A percentile compares a stretch with the other conserved stretches of the same genome.
These are phyloP conservation scores for Acanthoscelides obtectus DNA, from an alignment of 2,888 invertebrate species.

Conservation along the genomic window DNA sequence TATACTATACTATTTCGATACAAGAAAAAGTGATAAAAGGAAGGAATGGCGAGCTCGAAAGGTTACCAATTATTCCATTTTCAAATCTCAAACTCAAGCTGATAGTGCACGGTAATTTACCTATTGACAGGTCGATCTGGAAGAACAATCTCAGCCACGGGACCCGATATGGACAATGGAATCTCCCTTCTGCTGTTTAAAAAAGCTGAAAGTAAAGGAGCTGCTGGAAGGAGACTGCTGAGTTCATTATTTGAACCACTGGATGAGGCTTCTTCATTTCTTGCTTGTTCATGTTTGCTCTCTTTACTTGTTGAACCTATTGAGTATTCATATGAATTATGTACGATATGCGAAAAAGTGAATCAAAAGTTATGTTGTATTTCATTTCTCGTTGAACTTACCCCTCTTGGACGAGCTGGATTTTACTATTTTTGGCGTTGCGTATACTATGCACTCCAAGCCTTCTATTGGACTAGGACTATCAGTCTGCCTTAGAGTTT, in stretches of 20 bases:
- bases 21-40: no score
- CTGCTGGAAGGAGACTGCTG: conserved; percentile 58
- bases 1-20: no score
- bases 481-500: conserved; percentile 30
- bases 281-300: conserved; percentile 29
- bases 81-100: no score
- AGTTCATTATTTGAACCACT: conserved; percentile 61
- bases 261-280: conserved; percentile 45
- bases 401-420: conserved; percentile 16
- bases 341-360: not conserved
- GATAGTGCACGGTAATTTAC: no score
- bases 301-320: conserved; percentile 10
- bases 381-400: conserved; percentile 2
- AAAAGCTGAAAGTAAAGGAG: conserved; percentile 57
- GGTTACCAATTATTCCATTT: no score
- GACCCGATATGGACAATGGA: not conserved
- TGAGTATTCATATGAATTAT: not conserved
- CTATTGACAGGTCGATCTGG: conserved; percentile 25
- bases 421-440: conserved; percentile 43
- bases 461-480: conserved; percentile 33
- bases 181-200: conserved; percentile 54
- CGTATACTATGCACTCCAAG: conserved; percentile 43
- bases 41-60: no score
- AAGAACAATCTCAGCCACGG: conserved; percentile 7
- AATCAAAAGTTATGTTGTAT: not conserved